Evolutionary conservation across 2,888 invertebrate genomes (phyloP), one percentile per base, ranked within the genome.

Genomic region (Thymelicus acteon): DNA sequence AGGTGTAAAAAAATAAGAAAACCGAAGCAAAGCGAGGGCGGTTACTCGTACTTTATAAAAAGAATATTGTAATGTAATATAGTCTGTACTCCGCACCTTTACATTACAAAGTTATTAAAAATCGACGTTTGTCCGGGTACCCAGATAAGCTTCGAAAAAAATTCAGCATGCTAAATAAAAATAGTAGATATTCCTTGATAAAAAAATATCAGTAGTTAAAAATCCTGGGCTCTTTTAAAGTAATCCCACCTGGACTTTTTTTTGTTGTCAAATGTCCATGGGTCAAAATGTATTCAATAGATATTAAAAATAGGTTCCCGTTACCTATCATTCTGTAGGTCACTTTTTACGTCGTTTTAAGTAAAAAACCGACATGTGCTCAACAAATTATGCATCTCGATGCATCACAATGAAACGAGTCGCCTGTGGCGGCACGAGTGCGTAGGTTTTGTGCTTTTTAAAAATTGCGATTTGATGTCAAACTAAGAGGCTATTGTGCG

Each of bases 301-400:
- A 87, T 83, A 80, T 82, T 82, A 83, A 85, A 86, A 86, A 87
- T 85, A 85, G 86, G 87, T 86, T 88, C 88, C 89, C 88, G 90
- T 88, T 90, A 88, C 81, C 83, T 84, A 85, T 85, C 85, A 81
- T 80, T 84, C 83, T 83, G 78, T 87, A 88, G 93, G 92, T 93
- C 92, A 93, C 83, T 90, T 91, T 93, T 91, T 89, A 85, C 80
- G 64, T 78, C 71, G 79, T 83, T 86, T 86, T 75, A 75, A 72
- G 71, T 80, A 79, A 81, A 89, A 92, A 92, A 90, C 84, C 80
- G 87, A 87, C 93, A 91, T 92, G 91, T 92, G 93, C 91, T 91
- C 88, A 81, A 89, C 87, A 90, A 92, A 93, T 93, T 92, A 93
- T 92, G 91, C 91, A 93, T 90, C 87, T 88, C 85, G 87, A 75